Conservation (phyloP, 1,140 invertebrate genomes). For the Augochlora pura region DNA sequence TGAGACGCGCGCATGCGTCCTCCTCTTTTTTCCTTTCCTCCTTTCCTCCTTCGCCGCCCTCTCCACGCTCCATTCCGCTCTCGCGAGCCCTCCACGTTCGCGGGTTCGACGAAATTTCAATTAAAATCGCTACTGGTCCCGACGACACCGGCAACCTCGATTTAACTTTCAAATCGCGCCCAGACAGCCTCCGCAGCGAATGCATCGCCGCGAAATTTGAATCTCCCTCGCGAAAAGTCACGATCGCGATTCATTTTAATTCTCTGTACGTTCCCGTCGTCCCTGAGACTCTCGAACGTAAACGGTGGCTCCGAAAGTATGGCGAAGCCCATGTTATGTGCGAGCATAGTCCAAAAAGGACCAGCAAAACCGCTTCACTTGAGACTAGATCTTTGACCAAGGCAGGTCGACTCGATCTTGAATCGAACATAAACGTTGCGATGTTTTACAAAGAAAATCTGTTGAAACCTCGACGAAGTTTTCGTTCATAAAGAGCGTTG, state of each 20-base stretch:
- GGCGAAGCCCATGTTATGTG: too few species aligned
- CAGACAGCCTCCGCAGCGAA: not conserved
- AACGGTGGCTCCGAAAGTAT: too few species aligned
- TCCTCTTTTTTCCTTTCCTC: constrained; percentile 29
- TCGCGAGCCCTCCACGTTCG: not conserved
- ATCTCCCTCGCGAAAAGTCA: not conserved
- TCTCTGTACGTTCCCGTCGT: too few species aligned
- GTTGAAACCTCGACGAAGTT: too few species aligned
- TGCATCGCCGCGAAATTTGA: not conserved
- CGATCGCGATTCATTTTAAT: not conserved
- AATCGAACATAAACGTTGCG: too few species aligned
- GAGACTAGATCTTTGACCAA: too few species aligned
- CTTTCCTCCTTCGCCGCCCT: not conserved
- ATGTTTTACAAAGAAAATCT: too few species aligned
- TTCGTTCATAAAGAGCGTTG: too few species aligned
- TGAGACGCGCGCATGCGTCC: constrained; percentile 43
- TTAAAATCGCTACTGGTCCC: constrained; percentile 32
- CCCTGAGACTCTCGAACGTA: too few species aligned
- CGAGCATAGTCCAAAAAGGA: too few species aligned
- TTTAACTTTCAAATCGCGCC: constrained; percentile 20
- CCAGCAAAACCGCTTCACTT: too few species aligned
- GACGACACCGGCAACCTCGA: not conserved
- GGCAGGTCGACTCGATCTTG: too few species aligned
- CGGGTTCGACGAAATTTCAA: constrained; percentile 39
- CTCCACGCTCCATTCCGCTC: not conserved